Evolutionary conservation across 23 tunicate genomes (phyloP).

Genomic region (Ciona savignyi): DNA sequence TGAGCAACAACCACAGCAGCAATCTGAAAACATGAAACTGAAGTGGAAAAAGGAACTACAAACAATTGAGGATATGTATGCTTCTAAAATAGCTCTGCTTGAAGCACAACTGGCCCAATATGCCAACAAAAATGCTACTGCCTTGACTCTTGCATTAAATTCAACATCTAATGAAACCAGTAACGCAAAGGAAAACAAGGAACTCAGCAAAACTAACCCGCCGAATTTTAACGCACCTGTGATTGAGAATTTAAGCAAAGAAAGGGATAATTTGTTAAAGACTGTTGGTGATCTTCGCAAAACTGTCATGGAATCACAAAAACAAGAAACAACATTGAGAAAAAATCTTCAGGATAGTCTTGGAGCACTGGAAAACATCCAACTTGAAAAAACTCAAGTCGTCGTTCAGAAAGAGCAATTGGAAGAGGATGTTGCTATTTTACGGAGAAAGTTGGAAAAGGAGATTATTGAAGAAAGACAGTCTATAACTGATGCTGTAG

Average conservation of each 20-base stretch:
- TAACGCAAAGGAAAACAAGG: not conserved
- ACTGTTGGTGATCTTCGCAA: constrained; percentile 34
- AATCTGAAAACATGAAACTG: not conserved
- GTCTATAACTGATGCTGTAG: constrained; percentile 35
- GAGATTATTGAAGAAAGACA: constrained; percentile 49
- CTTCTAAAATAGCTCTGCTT: constrained; percentile 42
- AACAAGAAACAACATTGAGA: constrained; percentile 29
- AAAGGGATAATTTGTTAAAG: constrained; percentile 63
- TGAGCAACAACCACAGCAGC: not conserved
- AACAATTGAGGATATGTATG: constrained; percentile 35
- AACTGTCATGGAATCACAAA: constrained; percentile 24
- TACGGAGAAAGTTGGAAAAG: constrained; percentile 28
- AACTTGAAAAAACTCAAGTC: constrained; percentile 61
- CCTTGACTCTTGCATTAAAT: not conserved
- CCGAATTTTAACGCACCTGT: constrained; percentile 21
- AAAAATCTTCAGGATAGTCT: constrained; percentile 65
- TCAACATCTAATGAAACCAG: constrained; percentile 17
- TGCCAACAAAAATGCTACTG: constrained; percentile 4
- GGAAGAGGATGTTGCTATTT: constrained; percentile 17
- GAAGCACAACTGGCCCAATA: constrained; percentile 36
- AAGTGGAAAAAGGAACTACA: not conserved
- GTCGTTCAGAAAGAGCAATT: constrained; percentile 44
- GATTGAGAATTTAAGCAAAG: constrained; percentile 37
- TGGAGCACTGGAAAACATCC: constrained; percentile 56
- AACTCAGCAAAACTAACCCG: not conserved